Base-by-base conservation (phyloP, 2,797 vertebrate genomes). In the Pristis pectinata region DNA sequence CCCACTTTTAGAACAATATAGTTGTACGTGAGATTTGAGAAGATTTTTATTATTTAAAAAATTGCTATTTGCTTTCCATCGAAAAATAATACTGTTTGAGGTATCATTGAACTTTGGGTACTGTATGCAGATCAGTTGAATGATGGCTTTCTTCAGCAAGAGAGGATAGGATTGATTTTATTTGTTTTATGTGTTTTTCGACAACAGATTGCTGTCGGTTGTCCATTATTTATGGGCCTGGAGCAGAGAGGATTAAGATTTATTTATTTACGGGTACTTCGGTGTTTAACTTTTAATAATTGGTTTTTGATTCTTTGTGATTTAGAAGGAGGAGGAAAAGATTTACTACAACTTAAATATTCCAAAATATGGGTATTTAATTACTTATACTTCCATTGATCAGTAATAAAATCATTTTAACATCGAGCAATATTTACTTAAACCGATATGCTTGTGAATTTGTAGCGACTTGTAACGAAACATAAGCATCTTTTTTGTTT, bases 121-220 rank as follows among this genome's bases (percentile, higher is more conserved):
- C 15, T 59, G 53, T 30, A 17, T 49, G 59, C 37, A 41, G 70
- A 53, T 76, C 44, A 53, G 70, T 34, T 76, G 30, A 30, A 94
- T 53, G 41, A 53, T 30, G 30, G 44, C 0, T 94, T 94, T 27
- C 41, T n/a, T 74, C 72, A 11, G 6, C 59, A 6, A 3, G n/a
- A 22, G n/a, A 37, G 13, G 70, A 9, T 74, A 27, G 22, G 30
- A 94, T 94, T 94, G 92, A 56, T 94, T 72, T 76, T 44, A 37
- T 89, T 72, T 72, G 61, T 64, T 64, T 30, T 64, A 67, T 37
- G 61, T 92, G 56, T 61, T 93, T 67, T 93, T 70, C 27, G 91
- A 72, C 91, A 93, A 72, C 89, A 93, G 19, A 93, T 93, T 93
- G 89, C 1, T 93, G 67, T 67, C 7, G n/a, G 44, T 93, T 53